A percentile compares a stretch with the other conserved stretches of the same genome.
phyloP scores from a whole-genome alignment of 2,113 vertebrate species.

The Crotalus helleri region DNA sequence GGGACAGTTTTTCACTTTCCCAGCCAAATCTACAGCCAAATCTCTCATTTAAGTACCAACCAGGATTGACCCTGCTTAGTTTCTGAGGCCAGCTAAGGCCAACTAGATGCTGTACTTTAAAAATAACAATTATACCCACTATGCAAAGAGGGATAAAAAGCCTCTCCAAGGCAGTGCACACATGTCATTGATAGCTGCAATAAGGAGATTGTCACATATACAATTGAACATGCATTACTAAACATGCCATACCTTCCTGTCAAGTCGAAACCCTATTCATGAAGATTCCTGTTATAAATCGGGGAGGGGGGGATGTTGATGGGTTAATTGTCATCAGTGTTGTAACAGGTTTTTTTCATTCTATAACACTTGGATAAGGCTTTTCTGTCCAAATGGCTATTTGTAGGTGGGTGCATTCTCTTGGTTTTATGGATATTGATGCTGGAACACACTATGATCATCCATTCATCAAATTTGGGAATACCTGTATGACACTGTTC shows the following conservation, averaged over 20 bases:
- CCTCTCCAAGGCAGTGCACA: background rate
- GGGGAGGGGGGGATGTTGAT: background rate
- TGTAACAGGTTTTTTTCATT: background rate
- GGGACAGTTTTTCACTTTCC: background rate
- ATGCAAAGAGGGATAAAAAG: background rate
- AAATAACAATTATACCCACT: background rate
- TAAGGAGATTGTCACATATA: background rate
- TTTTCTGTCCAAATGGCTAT: background rate
- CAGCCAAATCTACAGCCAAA: background rate
- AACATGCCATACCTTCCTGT: background rate
- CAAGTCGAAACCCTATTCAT: background rate
- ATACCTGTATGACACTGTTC: background rate
- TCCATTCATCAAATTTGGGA: background rate
- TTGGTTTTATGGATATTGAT: background rate
- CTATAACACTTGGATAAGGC: background rate
- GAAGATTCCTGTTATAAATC: background rate
- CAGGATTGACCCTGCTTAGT: background rate
- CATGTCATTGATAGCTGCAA: background rate
- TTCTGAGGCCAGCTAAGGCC: background rate
- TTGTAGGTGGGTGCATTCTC: background rate
- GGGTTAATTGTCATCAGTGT: background rate
- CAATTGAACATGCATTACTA: background rate
- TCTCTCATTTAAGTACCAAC: background rate
- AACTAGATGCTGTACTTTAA: background rate
- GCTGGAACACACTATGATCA: background rate